Evolutionary conservation across 2,888 invertebrate genomes (phyloP).

Genomic region (Aspidapion aeneum): DNA sequence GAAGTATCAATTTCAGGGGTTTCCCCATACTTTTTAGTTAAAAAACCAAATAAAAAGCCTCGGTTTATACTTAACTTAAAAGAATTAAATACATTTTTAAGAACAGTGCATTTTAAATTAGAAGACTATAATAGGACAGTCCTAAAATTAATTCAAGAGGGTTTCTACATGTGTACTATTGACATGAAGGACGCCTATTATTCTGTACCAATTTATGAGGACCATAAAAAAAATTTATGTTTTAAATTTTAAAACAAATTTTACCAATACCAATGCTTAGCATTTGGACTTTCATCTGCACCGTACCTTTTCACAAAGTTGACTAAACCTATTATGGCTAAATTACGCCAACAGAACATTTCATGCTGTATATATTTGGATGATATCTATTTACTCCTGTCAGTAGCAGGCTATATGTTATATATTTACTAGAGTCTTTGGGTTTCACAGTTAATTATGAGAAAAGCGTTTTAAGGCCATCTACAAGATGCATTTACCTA

Average conservation of each 20-base stretch:
- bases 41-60: constrained; percentile 4
- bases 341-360: neutral
- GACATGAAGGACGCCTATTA: constrained; percentile 4
- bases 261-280: neutral
- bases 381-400: too few species aligned
- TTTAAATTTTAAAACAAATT: neutral
- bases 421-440: neutral
- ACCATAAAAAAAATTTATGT: neutral
- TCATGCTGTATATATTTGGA: neutral
- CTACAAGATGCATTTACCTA: neutral
- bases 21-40: neutral
- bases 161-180: constrained; percentile 3
- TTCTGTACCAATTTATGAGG: neutral
- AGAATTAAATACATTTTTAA: neutral
- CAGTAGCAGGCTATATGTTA: too few species aligned
- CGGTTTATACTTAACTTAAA: constrained; percentile 1
- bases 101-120: constrained; percentile 1
- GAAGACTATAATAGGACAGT: neutral
- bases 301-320: neutral
- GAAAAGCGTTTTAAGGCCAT: neutral
- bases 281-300: neutral
- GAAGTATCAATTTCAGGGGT: neutral
- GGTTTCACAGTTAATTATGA: neutral
- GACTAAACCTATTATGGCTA: constrained; percentile 1
- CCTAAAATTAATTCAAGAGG: neutral